Base-by-base conservation (phyloP, 37 sponge, comb jelly and placozoan species). In the Cladorhizidae sp. region DNA sequence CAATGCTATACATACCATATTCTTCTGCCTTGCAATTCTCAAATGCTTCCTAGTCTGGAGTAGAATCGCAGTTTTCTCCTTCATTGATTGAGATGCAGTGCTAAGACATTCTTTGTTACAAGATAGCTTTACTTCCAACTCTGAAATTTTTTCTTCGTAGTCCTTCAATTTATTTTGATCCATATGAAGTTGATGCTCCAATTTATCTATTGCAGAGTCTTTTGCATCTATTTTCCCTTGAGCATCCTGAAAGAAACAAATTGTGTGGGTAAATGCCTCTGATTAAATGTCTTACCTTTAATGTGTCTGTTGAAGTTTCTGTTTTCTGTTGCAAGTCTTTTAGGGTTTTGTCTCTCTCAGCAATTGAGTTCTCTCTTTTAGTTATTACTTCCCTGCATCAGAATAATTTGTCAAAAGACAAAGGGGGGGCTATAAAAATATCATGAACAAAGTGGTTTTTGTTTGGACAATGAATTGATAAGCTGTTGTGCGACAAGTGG, bases 31-130 rank as follows among this genome's bases (percentile, higher is more conserved):
- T 1, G 87, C 69, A 42, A 75, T 88, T 71, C 78, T 87, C 12
- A 96, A 83, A n/a, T 90, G 86, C 69, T 87, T 93, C 25, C 97
- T 57, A 39, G 94, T 33, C 28, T 64, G 72, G 26, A 77, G 23
- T 8, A 96, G 89, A 8, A 83, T 70, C 0, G 80, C 35, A 31
- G 75, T 79, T 67, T 93, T 96, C 80, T 96, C 97, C 18, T 96
- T 94, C 84, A 91, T 49, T 42, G 35, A 43, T 38, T 70, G 58
- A 23, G 74, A 79, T 6, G 77, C 70, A 14, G 42, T n/a, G 2
- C 40, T 68, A 42, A 90, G 77, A 59, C 81, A 83, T 29, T 81
- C 80, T 63, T 84, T 83, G 0, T 43, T 28, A 23, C 33, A 22
- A 28, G 78, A 28, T 8, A 88, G 40, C 50, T 62, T 51, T 21